phyloP scores from a whole-genome alignment of 2,113 vertebrate species.

The Ginglymostoma cirratum region DNA sequence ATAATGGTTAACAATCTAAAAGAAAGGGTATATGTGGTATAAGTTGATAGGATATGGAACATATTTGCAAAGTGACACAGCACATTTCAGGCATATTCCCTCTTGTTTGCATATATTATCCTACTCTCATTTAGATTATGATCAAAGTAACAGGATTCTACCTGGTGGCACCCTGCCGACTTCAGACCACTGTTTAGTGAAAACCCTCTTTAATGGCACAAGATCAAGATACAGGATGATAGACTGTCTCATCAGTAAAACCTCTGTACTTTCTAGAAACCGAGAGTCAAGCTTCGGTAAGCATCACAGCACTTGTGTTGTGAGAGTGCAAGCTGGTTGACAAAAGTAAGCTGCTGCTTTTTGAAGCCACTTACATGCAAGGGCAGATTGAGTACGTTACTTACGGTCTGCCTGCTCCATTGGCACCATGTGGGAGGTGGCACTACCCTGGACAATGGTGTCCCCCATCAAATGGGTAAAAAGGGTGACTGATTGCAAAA shows the following conservation, averaged over 20 bases:
- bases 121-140: neutral
- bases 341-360: neutral
- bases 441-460: conserved; percentile 76
- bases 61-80: neutral
- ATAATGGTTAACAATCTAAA: neutral
- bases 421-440: conserved; percentile 76
- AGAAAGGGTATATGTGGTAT: neutral
- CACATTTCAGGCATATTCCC: neutral
- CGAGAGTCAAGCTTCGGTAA: neutral
- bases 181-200: neutral
- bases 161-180: neutral
- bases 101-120: neutral
- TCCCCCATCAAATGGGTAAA: conserved; percentile 81
- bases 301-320: neutral
- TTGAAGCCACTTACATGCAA: neutral
- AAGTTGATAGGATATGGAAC: neutral
- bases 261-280: neutral
- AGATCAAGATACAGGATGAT: neutral
- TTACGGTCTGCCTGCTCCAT: conserved; percentile 67
- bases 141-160: neutral
- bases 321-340: neutral
- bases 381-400: neutral
- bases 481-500: conserved; percentile 72
- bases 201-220: neutral
- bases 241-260: no score